Evolutionary conservation across 2,888 invertebrate genomes (phyloP), one percentile per base, ranked within the genome.

Genomic region (Cartodere bifasciata): DNA sequence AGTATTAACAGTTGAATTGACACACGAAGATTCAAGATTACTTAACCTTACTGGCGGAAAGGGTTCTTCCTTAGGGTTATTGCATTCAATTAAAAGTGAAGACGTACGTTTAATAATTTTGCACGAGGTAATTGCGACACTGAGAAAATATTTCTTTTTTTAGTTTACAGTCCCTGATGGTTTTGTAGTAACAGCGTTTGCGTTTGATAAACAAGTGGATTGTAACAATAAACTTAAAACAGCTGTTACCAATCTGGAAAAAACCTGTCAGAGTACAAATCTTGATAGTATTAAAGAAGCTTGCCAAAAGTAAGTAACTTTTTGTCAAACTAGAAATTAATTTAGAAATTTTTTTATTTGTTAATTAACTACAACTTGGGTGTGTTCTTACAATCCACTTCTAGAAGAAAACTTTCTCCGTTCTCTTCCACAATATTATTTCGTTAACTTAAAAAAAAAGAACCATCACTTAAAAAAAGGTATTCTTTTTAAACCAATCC

Each of bases 31-130:
- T 9, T 67, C 75, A 14, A 60, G 64, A 13, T 68, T 70, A 38
- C 56, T 70, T 1, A 52, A 56, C 5, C 52, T 76, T 6, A 76
- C 79, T 0, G 87, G 87, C 1, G 85, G 84, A 1, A 87, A 86
- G 56, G 85, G 80, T 6, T 72, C 77, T 2, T 84, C 85, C 2
- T 56, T 87, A 9, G 80, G 80, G 0, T 54, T 75, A 21, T 58
- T 86, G 25, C 56, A 64, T 5, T 52, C 55, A 12, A 57, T 70
- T 31, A 43, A 55, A 11, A 45, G 52, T 3, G 47, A 59, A 23
- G 55, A 67, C 48, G 72, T 72, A 57, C 41, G 43, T 36, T 29
- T 37, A 34, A 26, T 27, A 13, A 23, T 27, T 21, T 27, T 32
- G 17, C 14, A 17, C 4, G 16, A 16, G 2, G 14, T n/a, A n/a